Conservation (phyloP, 2,888 invertebrate species). For the Scaeva pyrastri region DNA sequence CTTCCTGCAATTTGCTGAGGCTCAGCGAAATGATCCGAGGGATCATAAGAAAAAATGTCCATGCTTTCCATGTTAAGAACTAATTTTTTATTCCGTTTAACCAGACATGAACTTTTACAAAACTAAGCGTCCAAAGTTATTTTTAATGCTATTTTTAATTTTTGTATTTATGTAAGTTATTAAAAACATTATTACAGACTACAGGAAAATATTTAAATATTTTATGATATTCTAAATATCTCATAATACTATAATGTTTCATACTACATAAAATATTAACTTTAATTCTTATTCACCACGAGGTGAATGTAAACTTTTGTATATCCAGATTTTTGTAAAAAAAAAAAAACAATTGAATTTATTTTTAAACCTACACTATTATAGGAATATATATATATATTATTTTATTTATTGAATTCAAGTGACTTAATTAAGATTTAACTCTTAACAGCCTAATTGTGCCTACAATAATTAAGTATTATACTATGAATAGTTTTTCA, state of each 20-base stretch:
- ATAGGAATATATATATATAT: background rate
- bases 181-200: too few species aligned
- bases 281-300: too few species aligned
- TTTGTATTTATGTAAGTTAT: background rate
- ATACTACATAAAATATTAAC: too few species aligned
- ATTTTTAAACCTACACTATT: background rate
- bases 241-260: too few species aligned
- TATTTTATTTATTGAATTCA: too few species aligned
- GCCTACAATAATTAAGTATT: background rate
- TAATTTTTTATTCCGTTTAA: background rate
- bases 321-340: too few species aligned
- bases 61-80: background rate
- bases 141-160: background rate
- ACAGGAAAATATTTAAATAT: too few species aligned
- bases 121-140: background rate
- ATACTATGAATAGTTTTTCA: background rate
- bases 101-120: too few species aligned
- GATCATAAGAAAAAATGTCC: conserved; percentile 17
- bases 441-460: background rate
- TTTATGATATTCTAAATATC: too few species aligned
- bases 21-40: conserved; percentile 79
- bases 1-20: conserved; percentile 88
- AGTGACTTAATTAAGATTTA: background rate
- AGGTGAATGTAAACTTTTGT: too few species aligned
- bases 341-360: background rate